Conservation (phyloP, 1,140 invertebrate species). For the Bombyx mori region ASM3026992v2 NC_085107.1:13732501-13733000, state of each 20-base stretch:
- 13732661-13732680: not conserved
- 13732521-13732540: constrained; percentile 5
- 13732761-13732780: not conserved
- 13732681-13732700: not conserved
- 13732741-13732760: not conserved
- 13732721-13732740: not conserved
- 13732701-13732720: not conserved
- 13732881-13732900: not conserved
- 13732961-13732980: not conserved
- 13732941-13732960: not conserved
- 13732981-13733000: constrained; percentile 3
- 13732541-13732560: not conserved
- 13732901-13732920: constrained; percentile 2
- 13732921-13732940: not conserved
- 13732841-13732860: constrained; percentile 20
- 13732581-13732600: not conserved
- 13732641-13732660: not conserved
- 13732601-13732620: not conserved
- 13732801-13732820: not conserved
- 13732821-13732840: constrained; percentile 2
- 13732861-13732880: constrained; percentile 4
- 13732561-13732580: not conserved
- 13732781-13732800: not conserved
- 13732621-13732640: not conserved
- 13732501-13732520: constrained; percentile 18